phyloP scores from a whole-genome alignment of 2,888 invertebrate species.

The Rhagonycha lutea region DNA sequence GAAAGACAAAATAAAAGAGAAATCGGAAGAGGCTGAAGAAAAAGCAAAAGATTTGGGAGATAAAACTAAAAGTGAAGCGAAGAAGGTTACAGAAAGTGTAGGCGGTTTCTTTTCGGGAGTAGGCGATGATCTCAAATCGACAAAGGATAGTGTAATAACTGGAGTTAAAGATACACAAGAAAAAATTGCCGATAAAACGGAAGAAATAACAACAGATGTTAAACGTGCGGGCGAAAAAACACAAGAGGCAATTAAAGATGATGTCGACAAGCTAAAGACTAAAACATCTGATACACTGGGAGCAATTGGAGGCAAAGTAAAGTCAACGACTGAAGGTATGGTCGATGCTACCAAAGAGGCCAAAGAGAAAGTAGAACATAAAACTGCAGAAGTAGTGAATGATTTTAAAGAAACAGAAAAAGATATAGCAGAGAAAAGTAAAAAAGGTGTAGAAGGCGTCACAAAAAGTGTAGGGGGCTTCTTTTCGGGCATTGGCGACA shows the following conservation, averaged over 20 bases:
- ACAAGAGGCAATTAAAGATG: neutral
- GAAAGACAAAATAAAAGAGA: constrained; percentile 15
- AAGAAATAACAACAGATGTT: neutral
- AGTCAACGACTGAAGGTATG: neutral
- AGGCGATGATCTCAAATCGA: constrained; percentile 16
- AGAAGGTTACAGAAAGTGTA: constrained; percentile 17
- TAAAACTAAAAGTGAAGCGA: constrained; percentile 2
- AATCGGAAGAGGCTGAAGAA: constrained; percentile 19
- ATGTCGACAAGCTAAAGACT: constrained; percentile 4
- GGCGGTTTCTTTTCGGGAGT: constrained; percentile 29
- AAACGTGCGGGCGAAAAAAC: neutral
- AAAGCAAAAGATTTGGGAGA: constrained; percentile 12
- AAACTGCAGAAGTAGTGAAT: too few species aligned
- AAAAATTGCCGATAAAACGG: constrained; percentile 5
- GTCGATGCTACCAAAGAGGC: too few species aligned
- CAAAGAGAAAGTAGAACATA: too few species aligned
- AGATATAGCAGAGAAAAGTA: too few species aligned
- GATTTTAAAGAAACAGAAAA: too few species aligned
- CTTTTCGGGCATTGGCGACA: too few species aligned
- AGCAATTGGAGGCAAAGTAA: constrained; percentile 22
- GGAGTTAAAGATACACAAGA: constrained; percentile 2
- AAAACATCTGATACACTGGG: constrained; percentile 22
- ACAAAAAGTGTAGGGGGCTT: too few species aligned
- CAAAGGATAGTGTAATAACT: constrained; percentile 1
- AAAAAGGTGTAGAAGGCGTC: too few species aligned